phyloP scores from a whole-genome alignment of 2,888 invertebrate species.

The Drosophila limbata region DNA sequence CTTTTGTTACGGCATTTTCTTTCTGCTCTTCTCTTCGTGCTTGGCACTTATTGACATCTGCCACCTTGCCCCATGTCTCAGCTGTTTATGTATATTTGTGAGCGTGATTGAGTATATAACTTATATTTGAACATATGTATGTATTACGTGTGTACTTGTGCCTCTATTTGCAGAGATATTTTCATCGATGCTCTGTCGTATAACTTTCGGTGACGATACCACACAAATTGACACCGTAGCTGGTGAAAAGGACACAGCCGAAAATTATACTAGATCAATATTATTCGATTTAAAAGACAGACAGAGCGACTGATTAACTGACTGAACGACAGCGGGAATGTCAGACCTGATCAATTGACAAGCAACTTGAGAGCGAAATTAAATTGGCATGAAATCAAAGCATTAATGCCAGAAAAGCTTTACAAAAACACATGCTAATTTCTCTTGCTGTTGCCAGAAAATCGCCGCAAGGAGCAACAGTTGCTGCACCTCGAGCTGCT shows the following conservation, averaged over 20 bases:
- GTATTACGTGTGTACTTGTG: slow-evolving; percentile 15
- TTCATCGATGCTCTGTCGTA: slow-evolving; percentile 40
- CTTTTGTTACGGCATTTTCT: slow-evolving; percentile 70
- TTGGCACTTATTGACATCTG: slow-evolving; percentile 77
- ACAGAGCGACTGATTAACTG: slow-evolving; percentile 20
- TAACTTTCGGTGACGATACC: slow-evolving; percentile 71
- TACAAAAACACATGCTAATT: slow-evolving; percentile 37
- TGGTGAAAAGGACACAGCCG: slow-evolving; percentile 37
- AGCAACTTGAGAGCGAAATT: slow-evolving; percentile 41
- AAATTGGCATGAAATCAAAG: slow-evolving; percentile 56
- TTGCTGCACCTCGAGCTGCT: slow-evolving; percentile 31
- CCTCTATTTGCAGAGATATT: slow-evolving; percentile 42
- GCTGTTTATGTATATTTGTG: slow-evolving; percentile 9
- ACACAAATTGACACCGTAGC: slow-evolving; percentile 62
- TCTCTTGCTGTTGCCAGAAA: slow-evolving; percentile 4
- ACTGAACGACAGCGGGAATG: slow-evolving; percentile 31
- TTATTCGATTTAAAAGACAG: slow-evolving; percentile 69
- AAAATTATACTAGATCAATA: slow-evolving; percentile 70
- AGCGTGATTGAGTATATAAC: too few relatives aligned
- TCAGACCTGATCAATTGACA: slow-evolving; percentile 49
- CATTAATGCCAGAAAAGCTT: slow-evolving; percentile 17
- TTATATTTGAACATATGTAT: too few relatives aligned
- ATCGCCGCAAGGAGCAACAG: slow-evolving; percentile 40
- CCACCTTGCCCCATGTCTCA: slow-evolving; percentile 57
- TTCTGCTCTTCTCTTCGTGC: slow-evolving; percentile 39